phyloP scores from a whole-genome alignment of 2,113 vertebrate genomes.

The Phylloscopus trochiloides region DNA sequence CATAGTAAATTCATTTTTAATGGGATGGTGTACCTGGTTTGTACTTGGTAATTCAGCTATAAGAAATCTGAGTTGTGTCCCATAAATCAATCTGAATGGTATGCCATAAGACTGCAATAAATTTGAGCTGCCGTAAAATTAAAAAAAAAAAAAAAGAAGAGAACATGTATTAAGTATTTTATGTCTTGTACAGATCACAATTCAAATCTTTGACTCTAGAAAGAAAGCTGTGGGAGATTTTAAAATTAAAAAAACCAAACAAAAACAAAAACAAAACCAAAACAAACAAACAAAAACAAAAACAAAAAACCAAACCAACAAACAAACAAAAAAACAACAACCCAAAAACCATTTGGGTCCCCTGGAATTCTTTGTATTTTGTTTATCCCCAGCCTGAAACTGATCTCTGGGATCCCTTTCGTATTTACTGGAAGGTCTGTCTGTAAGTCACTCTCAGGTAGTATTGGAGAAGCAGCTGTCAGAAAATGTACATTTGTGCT shows the following conservation, averaged over 20 bases:
- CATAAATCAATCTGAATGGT: constrained; percentile 60
- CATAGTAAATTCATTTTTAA: constrained; percentile 66
- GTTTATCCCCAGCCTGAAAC: neutral
- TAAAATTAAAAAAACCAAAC: neutral
- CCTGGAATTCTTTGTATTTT: neutral
- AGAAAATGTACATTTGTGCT: neutral
- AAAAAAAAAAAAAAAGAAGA: neutral
- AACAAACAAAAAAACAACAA: too few relatives aligned
- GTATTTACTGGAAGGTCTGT: neutral
- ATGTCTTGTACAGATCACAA: neutral
- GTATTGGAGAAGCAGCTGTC: neutral
- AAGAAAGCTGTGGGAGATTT: neutral
- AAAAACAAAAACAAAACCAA: too few relatives aligned
- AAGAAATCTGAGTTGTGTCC: constrained; percentile 24
- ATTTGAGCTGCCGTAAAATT: constrained; percentile 30
- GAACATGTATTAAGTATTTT: constrained; percentile 10
- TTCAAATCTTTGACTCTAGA: neutral
- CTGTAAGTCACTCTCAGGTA: neutral
- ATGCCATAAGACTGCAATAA: constrained; percentile 23
- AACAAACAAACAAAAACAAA: too few relatives aligned
- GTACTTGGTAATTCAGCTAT: constrained; percentile 29
- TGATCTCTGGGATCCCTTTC: neutral
- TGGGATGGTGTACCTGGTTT: constrained; percentile 49
- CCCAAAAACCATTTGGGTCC: neutral
- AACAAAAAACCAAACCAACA: too few relatives aligned